A percentile compares a stretch with the other conserved stretches of the same genome.
Conservation (phyloP, 1,140 invertebrate species). For the Dreissena polymorpha region DNA sequence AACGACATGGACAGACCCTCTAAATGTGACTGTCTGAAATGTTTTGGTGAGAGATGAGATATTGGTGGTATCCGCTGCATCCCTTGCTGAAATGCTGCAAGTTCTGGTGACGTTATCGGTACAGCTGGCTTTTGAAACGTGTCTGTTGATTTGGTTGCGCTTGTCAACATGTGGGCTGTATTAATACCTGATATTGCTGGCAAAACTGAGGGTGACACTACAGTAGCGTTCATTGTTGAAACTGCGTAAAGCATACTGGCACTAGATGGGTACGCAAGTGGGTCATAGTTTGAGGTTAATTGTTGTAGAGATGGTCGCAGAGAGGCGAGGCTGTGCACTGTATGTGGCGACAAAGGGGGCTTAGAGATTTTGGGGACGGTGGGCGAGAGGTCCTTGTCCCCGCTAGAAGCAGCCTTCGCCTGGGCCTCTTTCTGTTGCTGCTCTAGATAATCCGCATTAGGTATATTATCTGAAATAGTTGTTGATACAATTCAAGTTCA, state of each 20-base stretch:
- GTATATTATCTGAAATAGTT: constrained; percentile 40
- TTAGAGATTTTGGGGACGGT: constrained; percentile 14
- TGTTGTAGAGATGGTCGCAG: constrained; percentile 41
- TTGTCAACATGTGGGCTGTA: constrained; percentile 10
- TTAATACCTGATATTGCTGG: constrained; percentile 40
- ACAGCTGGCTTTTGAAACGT: constrained; percentile 34
- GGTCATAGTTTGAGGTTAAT: constrained; percentile 41
- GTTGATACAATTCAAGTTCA: no score
- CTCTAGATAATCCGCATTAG: constrained; percentile 50
- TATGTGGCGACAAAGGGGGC: constrained; percentile 33
- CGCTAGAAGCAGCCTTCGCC: constrained; percentile 29
- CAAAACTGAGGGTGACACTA: constrained; percentile 41
- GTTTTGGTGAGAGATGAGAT: constrained; percentile 52
- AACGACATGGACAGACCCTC: constrained; percentile 47
- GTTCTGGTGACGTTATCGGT: constrained; percentile 32
- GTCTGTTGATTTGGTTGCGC: constrained; percentile 23
- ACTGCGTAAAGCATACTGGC: constrained; percentile 40
- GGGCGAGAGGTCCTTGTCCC: constrained; percentile 43
- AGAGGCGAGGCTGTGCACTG: constrained; percentile 40
- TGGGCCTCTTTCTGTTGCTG: constrained; percentile 54
- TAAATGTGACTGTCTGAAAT: constrained; percentile 48
- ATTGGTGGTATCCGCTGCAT: constrained; percentile 44
- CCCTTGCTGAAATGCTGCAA: constrained; percentile 21
- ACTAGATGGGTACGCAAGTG: constrained; percentile 23
- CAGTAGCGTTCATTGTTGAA: constrained; percentile 45